phyloP scores from a whole-genome alignment of 1,140 invertebrate genomes.

The Neodiprion virginianus region DNA sequence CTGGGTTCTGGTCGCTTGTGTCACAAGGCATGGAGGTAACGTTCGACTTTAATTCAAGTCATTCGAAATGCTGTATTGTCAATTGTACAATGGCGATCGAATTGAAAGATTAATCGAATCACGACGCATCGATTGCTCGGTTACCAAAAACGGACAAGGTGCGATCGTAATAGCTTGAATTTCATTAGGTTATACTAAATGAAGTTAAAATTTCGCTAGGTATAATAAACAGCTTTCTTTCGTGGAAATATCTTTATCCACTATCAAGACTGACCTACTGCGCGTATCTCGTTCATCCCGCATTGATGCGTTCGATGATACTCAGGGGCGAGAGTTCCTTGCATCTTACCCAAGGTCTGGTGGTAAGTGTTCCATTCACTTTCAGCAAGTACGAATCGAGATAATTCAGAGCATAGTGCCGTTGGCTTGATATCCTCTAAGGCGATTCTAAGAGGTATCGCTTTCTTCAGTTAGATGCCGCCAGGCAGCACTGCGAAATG shows the following conservation, averaged over 20 bases:
- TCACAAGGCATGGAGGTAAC: slow-evolving; percentile 57
- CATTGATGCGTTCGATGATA: slow-evolving; percentile 39
- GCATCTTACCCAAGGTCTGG: slow-evolving; percentile 41
- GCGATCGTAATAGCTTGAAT: not conserved
- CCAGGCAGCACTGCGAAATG: not conserved
- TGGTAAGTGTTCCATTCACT: slow-evolving; percentile 35
- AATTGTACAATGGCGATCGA: not conserved
- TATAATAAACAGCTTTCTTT: slow-evolving; percentile 62
- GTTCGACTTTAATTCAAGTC: not conserved
- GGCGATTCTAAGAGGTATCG: not conserved
- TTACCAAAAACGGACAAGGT: slow-evolving; percentile 14
- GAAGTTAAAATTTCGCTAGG: slow-evolving; percentile 44
- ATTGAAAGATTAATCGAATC: slow-evolving; percentile 21
- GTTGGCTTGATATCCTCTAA: not conserved
- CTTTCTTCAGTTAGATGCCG: not conserved
- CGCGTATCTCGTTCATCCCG: slow-evolving; percentile 65
- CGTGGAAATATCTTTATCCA: slow-evolving; percentile 63
- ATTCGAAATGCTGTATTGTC: not conserved
- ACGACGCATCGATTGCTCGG: slow-evolving; percentile 8
- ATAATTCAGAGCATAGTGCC: not conserved
- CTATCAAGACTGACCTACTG: slow-evolving; percentile 66
- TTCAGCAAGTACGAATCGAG: not conserved
- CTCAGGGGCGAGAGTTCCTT: slow-evolving; percentile 41
- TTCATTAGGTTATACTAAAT: not conserved
- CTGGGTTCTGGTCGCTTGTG: slow-evolving; percentile 63